phyloP scores from a whole-genome alignment of 2,797 vertebrate species.

The Enteromius afrohamiltoni region DNA sequence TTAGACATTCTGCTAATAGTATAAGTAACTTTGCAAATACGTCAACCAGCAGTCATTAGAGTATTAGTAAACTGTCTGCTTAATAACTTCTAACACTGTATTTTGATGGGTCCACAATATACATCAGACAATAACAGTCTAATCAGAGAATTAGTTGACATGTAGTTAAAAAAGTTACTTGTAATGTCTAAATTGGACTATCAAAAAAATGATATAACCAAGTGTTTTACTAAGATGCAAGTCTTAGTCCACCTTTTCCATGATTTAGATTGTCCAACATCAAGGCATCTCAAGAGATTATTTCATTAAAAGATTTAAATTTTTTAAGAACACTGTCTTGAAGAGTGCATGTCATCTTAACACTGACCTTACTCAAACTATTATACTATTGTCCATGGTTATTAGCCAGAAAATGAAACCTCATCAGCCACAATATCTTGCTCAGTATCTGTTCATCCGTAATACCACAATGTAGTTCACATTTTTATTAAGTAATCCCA shows the following conservation, averaged over 20 bases:
- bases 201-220: too few species aligned
- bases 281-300: neutral
- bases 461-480: constrained; percentile 4
- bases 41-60: too few species aligned
- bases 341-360: neutral
- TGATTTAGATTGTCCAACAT: neutral
- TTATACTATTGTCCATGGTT: neutral
- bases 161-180: too few species aligned
- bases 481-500: constrained; percentile 32
- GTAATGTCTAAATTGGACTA: too few species aligned
- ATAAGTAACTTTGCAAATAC: too few species aligned
- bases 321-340: neutral
- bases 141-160: too few species aligned
- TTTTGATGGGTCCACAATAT: too few species aligned
- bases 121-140: too few species aligned
- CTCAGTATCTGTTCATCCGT: neutral
- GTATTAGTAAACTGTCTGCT: too few species aligned
- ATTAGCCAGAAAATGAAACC: neutral
- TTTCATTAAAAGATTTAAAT: neutral
- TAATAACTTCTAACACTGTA: too few species aligned
- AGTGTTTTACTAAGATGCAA: neutral
- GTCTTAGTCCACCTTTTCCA: neutral
- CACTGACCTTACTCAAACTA: neutral
- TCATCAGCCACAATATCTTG: neutral
- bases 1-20: too few species aligned